Base-by-base conservation (phyloP, 2,113 vertebrate species). In the Hemicordylus capensis region DNA sequence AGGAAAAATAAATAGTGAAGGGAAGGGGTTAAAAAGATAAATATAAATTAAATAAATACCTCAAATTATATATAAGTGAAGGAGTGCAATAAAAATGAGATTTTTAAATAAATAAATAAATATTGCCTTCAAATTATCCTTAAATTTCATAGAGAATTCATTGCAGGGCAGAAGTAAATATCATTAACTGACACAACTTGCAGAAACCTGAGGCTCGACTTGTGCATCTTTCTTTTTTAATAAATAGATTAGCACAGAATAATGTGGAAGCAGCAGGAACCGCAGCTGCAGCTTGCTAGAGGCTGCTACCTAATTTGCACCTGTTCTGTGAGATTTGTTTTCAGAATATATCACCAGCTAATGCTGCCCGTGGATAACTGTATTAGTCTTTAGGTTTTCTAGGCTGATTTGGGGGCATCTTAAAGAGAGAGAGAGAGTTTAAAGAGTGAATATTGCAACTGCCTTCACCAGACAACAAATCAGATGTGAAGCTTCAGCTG, bases 251-350 rank as follows among this genome's bases (percentile, higher is more conserved):
- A 93, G 64, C 70, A 83, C 10, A 86, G 70, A 87, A 80, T 77
- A 87, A 77, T 88, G 54, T 75, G 83, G 46, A 48, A 88, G 22
- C 80, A 85, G 6, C 34, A 63, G 34, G 11, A 89, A 89, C 76
- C 12, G 34, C 80, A 78, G 56, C 10, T 83, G 34, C 74, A 72
- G 44, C 1, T 80, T 89, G 42, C 84, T 89, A 81, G 56, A 89
- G 80, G 84, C 34, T 85, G 20, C 85, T 92, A 74, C 6, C 14
- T 85, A 80, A 88, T 85, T 87, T 90, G 22, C 46, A 86, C 58
- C 73, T 89, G 48, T 56, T 85, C 20, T 34, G 14, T 75, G 44
- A 87, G 22, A 6, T 4, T 31, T 83, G 42, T 89, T 88, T 86
- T 83, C 34, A 26, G 46, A 69, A 44, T 82, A 8, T 81, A 89